phyloP scores from a whole-genome alignment of 2,797 vertebrate genomes.

The Taenioides sp. region DNA sequence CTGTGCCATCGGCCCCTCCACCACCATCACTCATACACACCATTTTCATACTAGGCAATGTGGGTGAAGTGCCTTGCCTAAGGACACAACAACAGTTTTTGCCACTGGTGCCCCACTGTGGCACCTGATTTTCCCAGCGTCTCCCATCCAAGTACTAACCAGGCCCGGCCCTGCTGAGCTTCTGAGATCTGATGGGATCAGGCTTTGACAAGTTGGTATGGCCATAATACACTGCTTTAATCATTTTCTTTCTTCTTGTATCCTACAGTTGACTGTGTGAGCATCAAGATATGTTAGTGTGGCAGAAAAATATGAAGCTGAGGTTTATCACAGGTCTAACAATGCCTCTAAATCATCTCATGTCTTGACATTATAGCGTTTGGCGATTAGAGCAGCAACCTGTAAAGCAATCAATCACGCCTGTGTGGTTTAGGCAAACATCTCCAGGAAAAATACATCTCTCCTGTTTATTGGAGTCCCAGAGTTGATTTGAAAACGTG shows the following conservation, averaged over 20 bases:
- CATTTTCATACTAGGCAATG: no score
- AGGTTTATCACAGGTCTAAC: slow-evolving; percentile 5
- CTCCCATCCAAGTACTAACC: no score
- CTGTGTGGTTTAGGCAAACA: slow-evolving; percentile 17
- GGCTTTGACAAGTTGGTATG: no score
- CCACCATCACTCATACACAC: no score
- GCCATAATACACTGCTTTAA: no score
- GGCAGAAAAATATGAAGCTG: background rate
- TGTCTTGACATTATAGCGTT: slow-evolving; percentile 14
- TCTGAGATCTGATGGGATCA: no score
- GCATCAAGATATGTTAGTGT: background rate
- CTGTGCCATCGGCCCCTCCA: no score
- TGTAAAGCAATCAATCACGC: slow-evolving; percentile 18
- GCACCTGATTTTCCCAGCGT: no score
- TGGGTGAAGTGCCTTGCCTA: no score
- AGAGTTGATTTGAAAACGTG: slow-evolving; percentile 34
- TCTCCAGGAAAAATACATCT: slow-evolving; percentile 16
- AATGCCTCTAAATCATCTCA: slow-evolving; percentile 19
- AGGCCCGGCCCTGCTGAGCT: no score
- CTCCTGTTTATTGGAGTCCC: slow-evolving; percentile 36
- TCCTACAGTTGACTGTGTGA: background rate
- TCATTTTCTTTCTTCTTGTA: background rate
- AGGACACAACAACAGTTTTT: no score
- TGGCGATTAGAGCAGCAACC: slow-evolving; percentile 20
- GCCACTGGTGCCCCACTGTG: no score